Conservation (phyloP, 2,888 invertebrate species). For the Mesorhabditis sp. region DNA sequence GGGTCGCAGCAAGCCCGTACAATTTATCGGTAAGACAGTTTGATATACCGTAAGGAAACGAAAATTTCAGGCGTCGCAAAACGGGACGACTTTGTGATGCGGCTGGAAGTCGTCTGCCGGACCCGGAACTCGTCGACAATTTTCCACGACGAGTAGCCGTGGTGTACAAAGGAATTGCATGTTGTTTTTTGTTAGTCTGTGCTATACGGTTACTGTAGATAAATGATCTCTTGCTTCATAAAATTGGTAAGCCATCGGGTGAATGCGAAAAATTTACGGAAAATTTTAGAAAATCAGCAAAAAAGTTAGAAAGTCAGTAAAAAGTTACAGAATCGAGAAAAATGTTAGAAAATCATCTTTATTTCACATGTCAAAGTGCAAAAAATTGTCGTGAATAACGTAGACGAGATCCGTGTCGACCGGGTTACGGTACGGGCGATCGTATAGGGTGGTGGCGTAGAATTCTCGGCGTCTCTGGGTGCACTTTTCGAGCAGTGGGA, state of each 20-base stretch:
- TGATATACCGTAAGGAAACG: conserved; percentile 9
- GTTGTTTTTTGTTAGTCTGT: too few relatives aligned
- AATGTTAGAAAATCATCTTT: background rate
- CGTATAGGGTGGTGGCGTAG: conserved; percentile 4
- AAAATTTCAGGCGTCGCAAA: conserved; percentile 18
- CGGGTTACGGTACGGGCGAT: background rate
- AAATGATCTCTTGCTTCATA: too few relatives aligned
- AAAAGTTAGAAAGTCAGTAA: too few relatives aligned
- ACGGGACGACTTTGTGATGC: conserved; percentile 34
- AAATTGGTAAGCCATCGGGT: too few relatives aligned
- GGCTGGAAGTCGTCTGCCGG: conserved; percentile 28
- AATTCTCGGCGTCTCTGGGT: background rate
- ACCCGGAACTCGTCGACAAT: background rate
- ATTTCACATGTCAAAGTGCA: conserved; percentile 2
- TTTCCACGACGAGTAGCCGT: background rate
- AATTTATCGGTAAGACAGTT: conserved; percentile 35
- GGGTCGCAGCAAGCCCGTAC: conserved; percentile 39
- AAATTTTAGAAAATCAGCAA: too few relatives aligned
- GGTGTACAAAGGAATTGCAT: too few relatives aligned
- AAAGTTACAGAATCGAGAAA: too few relatives aligned
- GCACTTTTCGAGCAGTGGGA: background rate
- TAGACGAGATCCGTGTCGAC: conserved; percentile 1
- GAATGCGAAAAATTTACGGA: too few relatives aligned
- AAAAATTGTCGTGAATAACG: background rate
- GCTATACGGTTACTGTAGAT: too few relatives aligned